Conservation (phyloP, 2,797 vertebrate species). For the Alectoris magna region DNA sequence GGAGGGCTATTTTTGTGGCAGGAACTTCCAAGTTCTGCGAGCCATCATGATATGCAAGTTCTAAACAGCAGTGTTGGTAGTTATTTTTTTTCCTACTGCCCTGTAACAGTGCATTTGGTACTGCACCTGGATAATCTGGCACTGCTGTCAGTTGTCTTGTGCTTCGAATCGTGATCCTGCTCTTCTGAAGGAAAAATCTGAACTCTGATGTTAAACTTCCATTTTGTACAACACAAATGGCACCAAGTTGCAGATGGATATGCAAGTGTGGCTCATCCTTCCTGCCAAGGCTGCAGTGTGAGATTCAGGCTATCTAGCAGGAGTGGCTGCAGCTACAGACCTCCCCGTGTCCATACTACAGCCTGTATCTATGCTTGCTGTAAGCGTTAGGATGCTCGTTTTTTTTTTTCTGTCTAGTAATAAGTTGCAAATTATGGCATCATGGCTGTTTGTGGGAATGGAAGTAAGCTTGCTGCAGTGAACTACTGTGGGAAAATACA, state of each 20-base stretch:
- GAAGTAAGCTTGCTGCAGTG: not conserved
- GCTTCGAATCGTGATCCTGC: not conserved
- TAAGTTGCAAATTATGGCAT: not conserved
- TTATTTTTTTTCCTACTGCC: not conserved
- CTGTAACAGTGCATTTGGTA: not conserved
- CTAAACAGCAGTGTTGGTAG: not conserved
- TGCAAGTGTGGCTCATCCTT: not conserved
- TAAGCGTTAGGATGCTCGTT: not conserved
- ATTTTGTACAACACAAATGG: not conserved
- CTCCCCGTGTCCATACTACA: fast-evolving
- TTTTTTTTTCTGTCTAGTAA: not conserved
- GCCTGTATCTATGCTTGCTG: not conserved
- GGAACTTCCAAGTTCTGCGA: not conserved
- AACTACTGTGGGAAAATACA: not conserved
- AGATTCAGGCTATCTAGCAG: not conserved
- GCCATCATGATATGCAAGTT: not conserved
- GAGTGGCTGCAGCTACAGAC: not conserved
- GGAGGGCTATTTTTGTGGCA: not conserved
- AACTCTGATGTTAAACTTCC: not conserved
- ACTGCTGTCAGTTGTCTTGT: not conserved
- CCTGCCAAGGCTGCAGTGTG: not conserved
- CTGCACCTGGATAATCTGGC: not conserved
- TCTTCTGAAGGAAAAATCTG: not conserved
- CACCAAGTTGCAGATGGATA: not conserved
- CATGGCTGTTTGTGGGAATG: fast-evolving